Base-by-base conservation (phyloP, 2,797 vertebrate species). In the Danionella dracula region DNA sequence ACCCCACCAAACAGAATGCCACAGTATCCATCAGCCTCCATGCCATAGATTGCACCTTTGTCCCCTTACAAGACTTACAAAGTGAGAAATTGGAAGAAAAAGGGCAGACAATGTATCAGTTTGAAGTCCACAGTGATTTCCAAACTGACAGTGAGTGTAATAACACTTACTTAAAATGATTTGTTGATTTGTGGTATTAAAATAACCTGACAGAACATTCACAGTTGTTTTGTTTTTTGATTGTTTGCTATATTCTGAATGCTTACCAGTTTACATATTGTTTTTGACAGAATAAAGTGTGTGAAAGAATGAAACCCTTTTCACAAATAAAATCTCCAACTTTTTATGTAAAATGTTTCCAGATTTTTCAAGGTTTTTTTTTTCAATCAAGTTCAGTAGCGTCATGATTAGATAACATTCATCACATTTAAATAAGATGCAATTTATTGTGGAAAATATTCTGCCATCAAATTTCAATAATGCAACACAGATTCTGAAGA, bases 31-130 rank as follows among this genome's bases (percentile, higher is more conserved):
- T 44, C 29, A 19, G 46, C 58, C 35, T n/a, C 53, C 40, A 65
- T 48, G 61, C 56, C 55, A 53, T 65, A 67, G 61, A 83, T 80
- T 85, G 78, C 79, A 84, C 80, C 65, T 41, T 35, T 51, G 61
- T 61, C 78, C 75, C 60, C 67, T 66, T 53, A 50, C 56, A 72
- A 78, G 67, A 72, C 81, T 80, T 76, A 53, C 27, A 45, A n/a
- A 62, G 48, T 16, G 48, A 46, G 20, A 17, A 16, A 29, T 5
- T 49, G 31, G 40, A 29, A 54, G 21, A 50, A 40, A 42, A 37
- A 51, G 35, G 4, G 42, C 32, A n/a, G n/a, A n/a, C n/a, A n/a
- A n/a, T n/a, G n/a, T n/a, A 12, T 57, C 51, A 20, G 51, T 63
- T 53, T 10, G 1, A 19, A 50, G 62, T 61, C 38, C 61, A 57